Evolutionary conservation across 2,113 vertebrate species (phyloP).

Genomic region (Entelurus aequoreus): DNA sequence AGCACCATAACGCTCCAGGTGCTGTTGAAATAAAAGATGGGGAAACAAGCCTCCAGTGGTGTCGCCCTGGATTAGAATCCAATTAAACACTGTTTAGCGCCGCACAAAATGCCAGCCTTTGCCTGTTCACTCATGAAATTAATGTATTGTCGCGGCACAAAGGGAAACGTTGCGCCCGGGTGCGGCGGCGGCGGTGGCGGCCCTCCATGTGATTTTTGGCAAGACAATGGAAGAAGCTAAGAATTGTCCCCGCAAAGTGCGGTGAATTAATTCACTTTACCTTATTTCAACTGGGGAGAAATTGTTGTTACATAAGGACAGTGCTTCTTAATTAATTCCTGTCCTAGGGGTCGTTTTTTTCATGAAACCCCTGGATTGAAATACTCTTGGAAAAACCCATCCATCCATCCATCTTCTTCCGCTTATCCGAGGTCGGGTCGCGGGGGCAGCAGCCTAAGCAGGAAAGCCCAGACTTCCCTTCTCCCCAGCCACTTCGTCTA

Average conservation of each 20-base stretch:
- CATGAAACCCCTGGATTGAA: too few species aligned
- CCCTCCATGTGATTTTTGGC: constrained; percentile 44
- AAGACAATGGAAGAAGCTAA: constrained; percentile 29
- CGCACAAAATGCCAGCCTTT: constrained; percentile 66
- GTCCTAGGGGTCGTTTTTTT: too few species aligned
- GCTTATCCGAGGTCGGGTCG: too few species aligned
- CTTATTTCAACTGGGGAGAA: background rate
- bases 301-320: background rate
- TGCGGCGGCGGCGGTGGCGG: constrained; percentile 26
- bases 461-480: too few species aligned
- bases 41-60: constrained; percentile 61
- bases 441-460: too few species aligned
- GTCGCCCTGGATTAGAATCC: constrained; percentile 71
- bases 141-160: constrained; percentile 70
- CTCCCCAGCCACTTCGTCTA: too few species aligned
- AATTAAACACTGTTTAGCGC: constrained; percentile 77
- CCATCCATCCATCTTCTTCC: too few species aligned
- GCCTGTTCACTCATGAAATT: constrained; percentile 77
- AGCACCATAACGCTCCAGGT: constrained; percentile 69
- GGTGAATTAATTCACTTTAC: background rate
- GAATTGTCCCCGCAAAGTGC: background rate
- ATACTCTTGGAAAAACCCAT: too few species aligned
- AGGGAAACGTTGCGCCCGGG: constrained; percentile 49
- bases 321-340: too few species aligned
- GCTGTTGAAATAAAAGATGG: constrained; percentile 60